Base-by-base conservation (phyloP, 2,113 vertebrate genomes). In the Fulica atra region DNA sequence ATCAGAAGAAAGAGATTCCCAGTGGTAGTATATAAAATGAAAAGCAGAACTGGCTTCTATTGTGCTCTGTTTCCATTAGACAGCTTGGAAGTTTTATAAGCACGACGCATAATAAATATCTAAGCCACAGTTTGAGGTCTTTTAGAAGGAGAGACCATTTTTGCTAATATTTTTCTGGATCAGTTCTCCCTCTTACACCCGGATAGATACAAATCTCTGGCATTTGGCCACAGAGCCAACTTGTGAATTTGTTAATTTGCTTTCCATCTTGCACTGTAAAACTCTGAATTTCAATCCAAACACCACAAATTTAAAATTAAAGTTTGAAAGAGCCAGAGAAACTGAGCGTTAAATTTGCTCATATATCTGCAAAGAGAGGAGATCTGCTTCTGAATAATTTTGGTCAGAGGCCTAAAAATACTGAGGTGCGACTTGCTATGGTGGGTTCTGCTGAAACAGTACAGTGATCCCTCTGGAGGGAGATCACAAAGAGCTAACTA, bases 31-130 rank as follows among this genome's bases (percentile, higher is more conserved):
- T 92, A 87, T 96, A 92, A 96, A 97, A 97, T 87, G 77, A 95
- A 96, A 96, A 97, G 88, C 96, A 97, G 95, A 97, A 73, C 88
- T 88, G 91, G 83, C 78, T 96, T 92, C 95, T 94, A 86, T 94
- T 96, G 91, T 96, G 81, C 81, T 76, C 80, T 69, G 61, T 96
- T 97, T 97, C 95, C 95, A 95, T 93, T 92, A 88, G 76, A 86
- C 92, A 61, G 90, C 85, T 96, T 94, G 86, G 89, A 94, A 94
- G 74, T 93, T 97, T 95, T 96, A 92, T 96, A 92, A 73, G 86
- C 15, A 21, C 10, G 16, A 42, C 9, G 40, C 73, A 66, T 94
- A 96, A 97, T 95, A 95, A 97, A 96, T 95, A 93, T 81, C 65
- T 71, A 84, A 92, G 80, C 44, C 82, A 81, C 86, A 81, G 85